Conservation (phyloP, 2,113 vertebrate species). For the Holacanthus passer region DNA sequence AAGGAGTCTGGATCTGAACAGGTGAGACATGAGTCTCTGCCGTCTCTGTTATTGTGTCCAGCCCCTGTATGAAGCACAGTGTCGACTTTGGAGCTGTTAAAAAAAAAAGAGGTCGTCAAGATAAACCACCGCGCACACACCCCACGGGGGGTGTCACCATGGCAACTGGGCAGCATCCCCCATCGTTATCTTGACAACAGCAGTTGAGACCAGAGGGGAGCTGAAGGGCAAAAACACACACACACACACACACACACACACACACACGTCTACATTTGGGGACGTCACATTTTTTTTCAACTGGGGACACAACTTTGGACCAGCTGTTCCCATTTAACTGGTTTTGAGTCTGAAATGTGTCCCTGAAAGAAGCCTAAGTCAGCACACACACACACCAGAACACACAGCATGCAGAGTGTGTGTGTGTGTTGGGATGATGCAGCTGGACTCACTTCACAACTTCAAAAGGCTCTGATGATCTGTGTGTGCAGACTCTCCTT, state of each 20-base stretch:
- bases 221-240: constrained; percentile 28
- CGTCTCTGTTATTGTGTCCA: constrained; percentile 16
- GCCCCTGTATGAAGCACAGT: neutral
- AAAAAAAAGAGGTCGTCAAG: constrained; percentile 17
- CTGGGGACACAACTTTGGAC: too few species aligned
- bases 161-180: constrained; percentile 64
- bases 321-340: too few species aligned
- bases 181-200: constrained; percentile 49
- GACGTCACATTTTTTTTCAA: too few species aligned
- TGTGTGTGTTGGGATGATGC: constrained; percentile 2
- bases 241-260: neutral
- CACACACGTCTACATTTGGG: too few species aligned
- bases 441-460: constrained; percentile 24
- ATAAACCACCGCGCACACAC: neutral
- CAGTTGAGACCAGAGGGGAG: constrained; percentile 55
- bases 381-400: neutral
- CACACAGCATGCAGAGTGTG: neutral
- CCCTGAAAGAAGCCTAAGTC: too few species aligned
- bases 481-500: neutral
- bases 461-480: constrained; percentile 2
- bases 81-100: neutral
- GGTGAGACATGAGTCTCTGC: neutral
- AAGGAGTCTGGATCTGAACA: neutral
- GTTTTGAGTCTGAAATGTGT: too few species aligned
- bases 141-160: constrained; percentile 47